Base-by-base conservation (phyloP, 2,113 vertebrate species). In the Thymallus thymallus region DNA sequence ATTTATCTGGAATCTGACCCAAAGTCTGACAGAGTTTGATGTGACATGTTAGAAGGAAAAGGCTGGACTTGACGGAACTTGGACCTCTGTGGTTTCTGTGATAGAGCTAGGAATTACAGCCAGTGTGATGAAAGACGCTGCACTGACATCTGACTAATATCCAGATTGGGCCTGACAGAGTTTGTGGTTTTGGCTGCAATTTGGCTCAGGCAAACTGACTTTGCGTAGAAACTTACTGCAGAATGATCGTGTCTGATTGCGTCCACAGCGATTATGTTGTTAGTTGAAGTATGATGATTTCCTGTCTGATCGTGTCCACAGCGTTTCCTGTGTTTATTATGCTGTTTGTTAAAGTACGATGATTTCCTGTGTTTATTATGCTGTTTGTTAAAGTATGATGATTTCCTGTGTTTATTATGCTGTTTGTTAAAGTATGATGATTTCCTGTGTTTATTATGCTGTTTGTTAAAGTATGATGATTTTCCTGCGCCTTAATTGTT, bases 1-100 rank as follows among this genome's bases (percentile, higher is more conserved):
- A 46, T 22, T 46, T 24, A 12, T 68, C 35, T 67, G 29, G 29
- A 30, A n/a, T 67, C 18, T 46, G 32, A 76, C 83, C 74, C 71
- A 85, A 86, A 88, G 76, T 89, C 82, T 79, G 88, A 69, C 80
- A 79, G 6, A 60, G 82, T 89, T 90, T 90, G 85, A 90, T 91
- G 82, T 91, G 90, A 90, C 88, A 90, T 88, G 82, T 85, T 80
- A 83, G 79, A 90, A 89, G 81, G 56, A 81, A 75, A 89, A 84
- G 84, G 87, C 84, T 29, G 82, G 88, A 77, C 80, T 76, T 88
- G 88, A 88, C 81, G 87, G 84, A 91, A 88, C 86, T 80, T 82
- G 80, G 87, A 82, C 81, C 85, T 88, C 85, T 81, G 78, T 76
- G 56, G 73, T 84, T 73, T 84, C 77, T 72, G 68, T 84, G 85